Conservation (phyloP, 2,113 vertebrate species). For the Charadrius vociferus region DNA sequence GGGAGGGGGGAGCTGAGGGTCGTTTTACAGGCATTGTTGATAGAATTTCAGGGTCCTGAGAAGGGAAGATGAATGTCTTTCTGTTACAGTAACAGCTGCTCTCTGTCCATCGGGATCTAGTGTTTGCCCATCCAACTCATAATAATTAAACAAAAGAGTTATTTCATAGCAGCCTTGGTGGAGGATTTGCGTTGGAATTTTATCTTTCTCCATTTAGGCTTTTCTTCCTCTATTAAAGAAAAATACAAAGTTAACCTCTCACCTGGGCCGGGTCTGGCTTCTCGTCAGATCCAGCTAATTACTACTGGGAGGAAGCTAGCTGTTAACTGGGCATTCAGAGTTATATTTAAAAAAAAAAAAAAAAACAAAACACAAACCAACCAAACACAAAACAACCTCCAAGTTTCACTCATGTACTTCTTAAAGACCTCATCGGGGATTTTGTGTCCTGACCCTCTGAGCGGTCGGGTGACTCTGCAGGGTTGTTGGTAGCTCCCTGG, state of each 20-base stretch:
- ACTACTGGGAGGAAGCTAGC: neutral
- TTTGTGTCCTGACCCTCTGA: neutral
- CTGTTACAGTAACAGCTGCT: slow-evolving; percentile 79
- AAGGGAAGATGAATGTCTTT: slow-evolving; percentile 70
- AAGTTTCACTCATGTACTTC: neutral
- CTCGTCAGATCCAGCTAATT: neutral
- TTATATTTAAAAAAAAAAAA: neutral
- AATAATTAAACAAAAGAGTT: slow-evolving; percentile 75
- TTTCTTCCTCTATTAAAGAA: neutral
- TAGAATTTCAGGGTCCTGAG: slow-evolving; percentile 69
- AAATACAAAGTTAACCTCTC: slow-evolving; percentile 36
- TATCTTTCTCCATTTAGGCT: slow-evolving; percentile 23
- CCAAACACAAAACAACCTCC: too few relatives aligned
- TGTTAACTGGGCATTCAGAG: neutral
- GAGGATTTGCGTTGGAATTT: slow-evolving; percentile 42
- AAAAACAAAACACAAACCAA: too few relatives aligned
- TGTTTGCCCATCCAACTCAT: slow-evolving; percentile 65
- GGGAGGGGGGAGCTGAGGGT: neutral
- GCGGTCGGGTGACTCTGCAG: neutral
- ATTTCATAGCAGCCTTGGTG: slow-evolving; percentile 57
- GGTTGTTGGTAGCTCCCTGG: neutral
- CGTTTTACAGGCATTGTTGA: slow-evolving; percentile 68
- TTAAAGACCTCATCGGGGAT: neutral
- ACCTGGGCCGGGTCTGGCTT: neutral
- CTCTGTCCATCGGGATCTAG: slow-evolving; percentile 73